These are phyloP conservation scores for Philaethria dido DNA, from an alignment of 2,888 invertebrate genomes.

Conservation along the genomic window DNA sequence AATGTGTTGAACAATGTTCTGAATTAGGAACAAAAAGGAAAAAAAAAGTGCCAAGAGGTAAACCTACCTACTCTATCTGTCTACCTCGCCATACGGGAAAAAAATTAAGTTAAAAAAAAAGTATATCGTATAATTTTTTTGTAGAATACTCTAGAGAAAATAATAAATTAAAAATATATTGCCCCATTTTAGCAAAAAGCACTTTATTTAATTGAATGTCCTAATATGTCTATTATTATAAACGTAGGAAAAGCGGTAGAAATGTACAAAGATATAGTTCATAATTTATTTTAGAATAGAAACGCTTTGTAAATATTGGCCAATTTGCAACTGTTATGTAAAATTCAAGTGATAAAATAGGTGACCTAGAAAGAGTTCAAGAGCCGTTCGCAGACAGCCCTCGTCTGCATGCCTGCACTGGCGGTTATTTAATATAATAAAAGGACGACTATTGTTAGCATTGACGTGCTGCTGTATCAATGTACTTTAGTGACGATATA, in stretches of 20 bases:
- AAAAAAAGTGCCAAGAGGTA: too few relatives aligned
- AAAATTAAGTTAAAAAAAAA: too few relatives aligned
- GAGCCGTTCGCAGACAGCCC: slow-evolving; percentile 24
- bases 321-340: slow-evolving; percentile 13
- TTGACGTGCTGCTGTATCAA: neutral
- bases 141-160: too few relatives aligned
- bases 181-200: too few relatives aligned
- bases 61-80: too few relatives aligned
- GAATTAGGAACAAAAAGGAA: too few relatives aligned
- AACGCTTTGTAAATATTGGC: slow-evolving; percentile 15
- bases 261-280: neutral
- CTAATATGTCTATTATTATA: neutral
- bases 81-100: too few relatives aligned
- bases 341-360: slow-evolving; percentile 27
- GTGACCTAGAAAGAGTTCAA: slow-evolving; percentile 28
- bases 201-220: too few relatives aligned
- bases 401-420: slow-evolving; percentile 18
- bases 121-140: too few relatives aligned
- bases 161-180: too few relatives aligned
- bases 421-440: slow-evolving; percentile 9
- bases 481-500: neutral
- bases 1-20: too few relatives aligned
- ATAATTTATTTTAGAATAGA: slow-evolving; percentile 9
- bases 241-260: neutral
- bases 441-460: slow-evolving; percentile 5